These are phyloP conservation scores for Drosophila hydei DNA, from an alignment of 1,140 invertebrate genomes.

Conservation along the genomic window DNA sequence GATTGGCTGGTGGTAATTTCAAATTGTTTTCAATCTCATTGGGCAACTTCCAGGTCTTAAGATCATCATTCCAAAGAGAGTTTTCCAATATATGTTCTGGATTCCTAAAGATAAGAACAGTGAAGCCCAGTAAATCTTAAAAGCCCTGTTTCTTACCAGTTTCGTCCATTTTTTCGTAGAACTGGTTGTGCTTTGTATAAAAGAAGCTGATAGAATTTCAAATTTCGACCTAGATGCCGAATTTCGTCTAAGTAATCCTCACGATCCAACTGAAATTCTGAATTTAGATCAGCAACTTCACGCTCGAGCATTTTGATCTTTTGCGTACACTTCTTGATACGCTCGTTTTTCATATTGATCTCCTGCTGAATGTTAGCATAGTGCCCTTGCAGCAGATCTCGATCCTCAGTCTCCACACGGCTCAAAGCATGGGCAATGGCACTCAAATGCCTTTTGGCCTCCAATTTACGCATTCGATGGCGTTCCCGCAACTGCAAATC, in stretches of 20 bases:
- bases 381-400: conserved; percentile 86
- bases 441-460: conserved; percentile 88
- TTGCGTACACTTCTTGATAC: conserved; percentile 88
- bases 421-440: conserved; percentile 88
- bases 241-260: conserved; percentile 95
- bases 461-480: conserved; percentile 87
- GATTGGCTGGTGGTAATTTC: conserved; percentile 48
- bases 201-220: conserved; percentile 89
- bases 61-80: conserved; percentile 91
- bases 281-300: conserved; percentile 91
- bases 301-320: conserved; percentile 87
- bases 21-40: conserved; percentile 77
- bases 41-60: conserved; percentile 90
- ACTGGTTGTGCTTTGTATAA: conserved; percentile 89
- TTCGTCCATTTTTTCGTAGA: conserved; percentile 90
- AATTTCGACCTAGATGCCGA: conserved; percentile 89
- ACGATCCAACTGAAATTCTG: conserved; percentile 93
- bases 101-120: conserved; percentile 76
- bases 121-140: too few species aligned
- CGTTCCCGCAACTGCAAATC: conserved; percentile 90
- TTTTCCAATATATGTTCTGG: conserved; percentile 88
- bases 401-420: conserved; percentile 88
- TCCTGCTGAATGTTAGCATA: conserved; percentile 92
- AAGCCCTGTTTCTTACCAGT: conserved; percentile 85
- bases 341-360: conserved; percentile 89